phyloP scores from a whole-genome alignment of 2,113 vertebrate species.

The Spermophilus dauricus region DNA sequence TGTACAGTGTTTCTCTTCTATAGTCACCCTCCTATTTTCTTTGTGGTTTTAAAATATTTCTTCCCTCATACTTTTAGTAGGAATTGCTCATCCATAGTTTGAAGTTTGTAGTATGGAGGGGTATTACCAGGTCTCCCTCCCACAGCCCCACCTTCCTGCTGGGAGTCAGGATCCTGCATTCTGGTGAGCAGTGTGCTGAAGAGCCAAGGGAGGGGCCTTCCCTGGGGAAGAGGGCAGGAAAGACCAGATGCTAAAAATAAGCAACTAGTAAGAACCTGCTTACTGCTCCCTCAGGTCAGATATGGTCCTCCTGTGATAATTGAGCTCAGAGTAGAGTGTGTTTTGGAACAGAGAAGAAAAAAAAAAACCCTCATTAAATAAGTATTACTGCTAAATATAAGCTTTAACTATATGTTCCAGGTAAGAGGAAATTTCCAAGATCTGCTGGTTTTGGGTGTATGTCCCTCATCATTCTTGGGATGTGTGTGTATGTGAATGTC shows the following conservation, averaged over 20 bases:
- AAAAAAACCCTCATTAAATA: conserved; percentile 20
- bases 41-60: conserved; percentile 38
- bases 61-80: background rate
- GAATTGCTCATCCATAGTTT: background rate
- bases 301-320: background rate
- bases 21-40: background rate
- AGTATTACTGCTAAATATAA: background rate
- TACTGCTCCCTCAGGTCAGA: conserved; percentile 27
- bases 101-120: background rate
- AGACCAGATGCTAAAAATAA: conserved; percentile 68
- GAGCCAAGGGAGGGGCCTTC: conserved; percentile 30
- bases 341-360: conserved; percentile 14
- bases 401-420: background rate
- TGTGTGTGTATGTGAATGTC: background rate
- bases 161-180: background rate
- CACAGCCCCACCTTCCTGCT: background rate
- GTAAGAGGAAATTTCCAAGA: background rate
- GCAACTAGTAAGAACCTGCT: conserved; percentile 34
- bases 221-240: conserved; percentile 60
- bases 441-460: background rate
- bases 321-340: fast-evolving
- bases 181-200: background rate
- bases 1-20: too few species aligned
- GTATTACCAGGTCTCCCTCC: background rate
- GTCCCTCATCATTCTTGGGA: background rate